Conservation (phyloP, 2,888 invertebrate genomes). For the Entomobrya proxima region DNA sequence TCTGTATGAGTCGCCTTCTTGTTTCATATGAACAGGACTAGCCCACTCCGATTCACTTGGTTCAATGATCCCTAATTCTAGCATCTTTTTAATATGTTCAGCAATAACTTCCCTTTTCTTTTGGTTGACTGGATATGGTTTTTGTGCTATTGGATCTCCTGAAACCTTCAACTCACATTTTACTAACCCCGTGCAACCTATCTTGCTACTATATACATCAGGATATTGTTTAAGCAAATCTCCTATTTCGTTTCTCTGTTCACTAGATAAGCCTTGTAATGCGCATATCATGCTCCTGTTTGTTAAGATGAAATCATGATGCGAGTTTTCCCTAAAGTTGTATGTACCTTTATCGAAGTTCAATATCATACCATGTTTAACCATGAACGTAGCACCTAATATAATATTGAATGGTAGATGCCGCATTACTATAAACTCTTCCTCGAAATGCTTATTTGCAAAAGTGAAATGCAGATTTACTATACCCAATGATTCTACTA, state of each 20-base stretch:
- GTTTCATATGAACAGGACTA: constrained; percentile 66
- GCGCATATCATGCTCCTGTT: no score
- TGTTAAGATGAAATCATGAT: no score
- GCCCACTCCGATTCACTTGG: constrained; percentile 66
- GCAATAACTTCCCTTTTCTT: constrained; percentile 54
- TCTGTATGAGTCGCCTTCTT: constrained; percentile 50
- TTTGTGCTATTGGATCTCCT: constrained; percentile 26
- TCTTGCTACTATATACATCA: constrained; percentile 8
- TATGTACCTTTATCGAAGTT: no score
- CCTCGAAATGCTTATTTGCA: neutral
- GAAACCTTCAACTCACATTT: constrained; percentile 21
- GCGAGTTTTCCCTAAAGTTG: no score
- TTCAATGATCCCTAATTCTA: constrained; percentile 68
- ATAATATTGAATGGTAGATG: no score
- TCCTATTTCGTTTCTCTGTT: neutral
- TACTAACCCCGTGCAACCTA: constrained; percentile 36
- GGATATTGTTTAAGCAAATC: neutral
- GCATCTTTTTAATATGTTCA: constrained; percentile 68
- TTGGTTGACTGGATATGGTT: constrained; percentile 1
- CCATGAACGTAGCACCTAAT: no score
- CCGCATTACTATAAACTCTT: no score
- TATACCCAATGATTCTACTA: neutral
- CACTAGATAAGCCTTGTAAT: neutral
- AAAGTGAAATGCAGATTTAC: neutral
- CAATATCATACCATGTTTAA: no score